A percentile compares a stretch with the other conserved stretches of the same genome.
Conservation (phyloP, 2,888 invertebrate genomes). For the Pomacea canaliculata region DNA sequence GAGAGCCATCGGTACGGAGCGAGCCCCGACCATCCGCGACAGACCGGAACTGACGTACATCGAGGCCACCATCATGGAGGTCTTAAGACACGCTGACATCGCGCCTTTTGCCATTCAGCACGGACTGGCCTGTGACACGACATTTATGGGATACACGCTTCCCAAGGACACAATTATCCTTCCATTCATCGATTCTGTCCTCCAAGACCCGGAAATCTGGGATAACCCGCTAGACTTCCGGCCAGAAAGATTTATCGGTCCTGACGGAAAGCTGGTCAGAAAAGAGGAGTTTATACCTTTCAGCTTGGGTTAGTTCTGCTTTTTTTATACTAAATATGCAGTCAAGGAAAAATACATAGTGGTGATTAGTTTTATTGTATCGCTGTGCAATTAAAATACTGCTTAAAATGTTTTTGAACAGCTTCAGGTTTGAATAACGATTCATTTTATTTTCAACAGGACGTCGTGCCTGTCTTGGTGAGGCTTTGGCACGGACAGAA, state of each 20-base stretch:
- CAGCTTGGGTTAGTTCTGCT: constrained; percentile 35
- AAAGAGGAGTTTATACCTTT: constrained; percentile 41
- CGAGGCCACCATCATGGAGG: constrained; percentile 58
- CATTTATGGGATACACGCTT: constrained; percentile 53
- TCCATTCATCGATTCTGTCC: constrained; percentile 45
- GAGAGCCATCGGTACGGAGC: constrained; percentile 61
- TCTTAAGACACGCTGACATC: constrained; percentile 46
- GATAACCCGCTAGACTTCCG: constrained; percentile 47
- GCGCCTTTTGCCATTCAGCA: constrained; percentile 40
- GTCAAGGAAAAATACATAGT: neutral
- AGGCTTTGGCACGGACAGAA: constrained; percentile 23
- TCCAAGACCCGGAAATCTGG: constrained; percentile 45
- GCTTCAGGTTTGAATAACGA: neutral
- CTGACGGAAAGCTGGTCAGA: constrained; percentile 33
- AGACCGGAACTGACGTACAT: constrained; percentile 40
- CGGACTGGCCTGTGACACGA: constrained; percentile 43
- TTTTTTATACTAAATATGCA: neutral
- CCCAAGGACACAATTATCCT: constrained; percentile 49
- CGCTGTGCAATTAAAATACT: too few relatives aligned
- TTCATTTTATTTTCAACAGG: constrained; percentile 13
- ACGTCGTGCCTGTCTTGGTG: constrained; percentile 24
- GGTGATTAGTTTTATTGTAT: too few relatives aligned
- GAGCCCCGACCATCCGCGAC: constrained; percentile 40
- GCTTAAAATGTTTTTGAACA: too few relatives aligned
- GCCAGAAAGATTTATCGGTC: constrained; percentile 50